Evolutionary conservation across 1,140 invertebrate species (phyloP).

Genomic region (Drosophila auraria): DNA sequence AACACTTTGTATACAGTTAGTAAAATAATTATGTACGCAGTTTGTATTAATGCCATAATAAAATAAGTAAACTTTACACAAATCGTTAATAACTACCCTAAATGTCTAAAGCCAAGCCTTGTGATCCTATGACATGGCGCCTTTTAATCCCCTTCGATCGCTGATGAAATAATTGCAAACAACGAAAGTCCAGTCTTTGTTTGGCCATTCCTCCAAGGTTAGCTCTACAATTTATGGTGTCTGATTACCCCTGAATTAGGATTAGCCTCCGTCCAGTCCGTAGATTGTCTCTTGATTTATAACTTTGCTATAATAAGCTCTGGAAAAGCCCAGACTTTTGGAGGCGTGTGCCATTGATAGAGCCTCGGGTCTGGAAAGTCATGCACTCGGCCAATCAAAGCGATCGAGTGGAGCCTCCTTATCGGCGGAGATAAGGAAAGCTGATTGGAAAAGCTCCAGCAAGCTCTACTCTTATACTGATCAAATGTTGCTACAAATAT

Average conservation of each 20-base stretch:
- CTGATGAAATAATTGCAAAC: slow-evolving; percentile 20
- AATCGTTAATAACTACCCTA: too few species aligned
- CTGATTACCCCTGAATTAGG: slow-evolving; percentile 24
- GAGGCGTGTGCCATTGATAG: slow-evolving; percentile 46
- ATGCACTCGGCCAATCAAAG: slow-evolving; percentile 37
- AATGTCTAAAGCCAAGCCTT: too few species aligned
- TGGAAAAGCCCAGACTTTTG: slow-evolving; percentile 29
- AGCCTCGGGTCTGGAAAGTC: slow-evolving; percentile 7
- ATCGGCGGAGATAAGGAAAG: slow-evolving; percentile 8
- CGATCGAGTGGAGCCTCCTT: slow-evolving; percentile 15
- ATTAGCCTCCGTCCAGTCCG: slow-evolving; percentile 17
- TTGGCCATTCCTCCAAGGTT: slow-evolving; percentile 2
- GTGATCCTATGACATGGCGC: not conserved
- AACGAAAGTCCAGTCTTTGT: slow-evolving; percentile 23
- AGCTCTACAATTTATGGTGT: slow-evolving; percentile 28
- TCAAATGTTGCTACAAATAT: slow-evolving; percentile 8
- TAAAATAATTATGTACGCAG: not conserved
- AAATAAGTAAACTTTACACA: too few species aligned
- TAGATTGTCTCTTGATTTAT: slow-evolving; percentile 33
- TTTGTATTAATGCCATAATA: not conserved
- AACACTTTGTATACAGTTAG: not conserved
- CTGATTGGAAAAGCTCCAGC: slow-evolving; percentile 11
- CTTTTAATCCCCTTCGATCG: not conserved
- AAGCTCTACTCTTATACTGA: slow-evolving; percentile 13
- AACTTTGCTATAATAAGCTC: slow-evolving; percentile 13